Evolutionary conservation across 1,140 invertebrate species (phyloP).

Genomic region (Drosophila hydei): DNA sequence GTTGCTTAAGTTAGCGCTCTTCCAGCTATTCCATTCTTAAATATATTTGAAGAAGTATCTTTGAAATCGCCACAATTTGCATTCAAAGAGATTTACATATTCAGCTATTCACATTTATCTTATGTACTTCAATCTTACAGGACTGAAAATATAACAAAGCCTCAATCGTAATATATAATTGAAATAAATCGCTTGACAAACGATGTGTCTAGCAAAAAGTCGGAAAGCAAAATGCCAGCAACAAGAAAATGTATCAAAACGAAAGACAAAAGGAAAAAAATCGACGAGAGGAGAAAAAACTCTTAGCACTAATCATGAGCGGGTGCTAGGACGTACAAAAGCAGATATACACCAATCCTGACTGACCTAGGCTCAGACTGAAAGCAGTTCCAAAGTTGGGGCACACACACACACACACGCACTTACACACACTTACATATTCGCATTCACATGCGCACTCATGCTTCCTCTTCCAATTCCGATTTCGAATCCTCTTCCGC

Average conservation of each 20-base stretch:
- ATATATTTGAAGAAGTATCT: too few relatives aligned
- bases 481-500: slow-evolving; percentile 61
- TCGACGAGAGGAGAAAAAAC: slow-evolving; percentile 32
- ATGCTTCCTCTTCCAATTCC: slow-evolving; percentile 57
- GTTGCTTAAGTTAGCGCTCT: too few relatives aligned
- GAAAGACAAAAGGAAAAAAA: slow-evolving; percentile 7
- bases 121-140: slow-evolving; percentile 11
- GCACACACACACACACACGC: slow-evolving; percentile 9
- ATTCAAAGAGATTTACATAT: neutral
- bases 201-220: slow-evolving; percentile 42
- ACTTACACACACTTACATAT: slow-evolving; percentile 2
- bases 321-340: slow-evolving; percentile 8
- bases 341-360: slow-evolving; percentile 5
- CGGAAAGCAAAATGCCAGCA: slow-evolving; percentile 30
- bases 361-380: slow-evolving; percentile 26
- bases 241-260: slow-evolving; percentile 32
- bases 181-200: slow-evolving; percentile 79
- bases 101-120: neutral
- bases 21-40: too few relatives aligned
- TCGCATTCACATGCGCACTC: slow-evolving; percentile 31
- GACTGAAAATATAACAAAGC: slow-evolving; percentile 29
- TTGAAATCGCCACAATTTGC: too few relatives aligned
- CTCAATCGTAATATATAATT: slow-evolving; percentile 57
- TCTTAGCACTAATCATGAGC: slow-evolving; percentile 73
- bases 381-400: slow-evolving; percentile 18